Evolutionary conservation across 2,113 vertebrate genomes (phyloP).

Genomic region (Chloropsis hardwickii): DNA sequence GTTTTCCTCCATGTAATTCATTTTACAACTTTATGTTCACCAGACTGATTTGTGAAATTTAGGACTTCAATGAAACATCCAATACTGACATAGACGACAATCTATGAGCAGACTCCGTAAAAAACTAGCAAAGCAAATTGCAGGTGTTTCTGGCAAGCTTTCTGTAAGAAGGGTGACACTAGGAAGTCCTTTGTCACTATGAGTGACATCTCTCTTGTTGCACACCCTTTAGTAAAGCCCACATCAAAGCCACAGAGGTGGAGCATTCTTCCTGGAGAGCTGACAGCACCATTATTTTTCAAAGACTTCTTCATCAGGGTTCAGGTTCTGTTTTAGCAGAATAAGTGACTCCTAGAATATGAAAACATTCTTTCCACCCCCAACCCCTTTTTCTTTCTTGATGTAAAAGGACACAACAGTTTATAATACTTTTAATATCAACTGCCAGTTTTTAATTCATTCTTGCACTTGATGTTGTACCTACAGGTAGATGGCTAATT

Average conservation of each 20-base stretch:
- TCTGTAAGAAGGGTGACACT: not conserved
- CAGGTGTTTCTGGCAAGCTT: not conserved
- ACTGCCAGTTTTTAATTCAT: not conserved
- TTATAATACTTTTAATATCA: not conserved
- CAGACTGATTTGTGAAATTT: not conserved
- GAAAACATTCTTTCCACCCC: fast-evolving
- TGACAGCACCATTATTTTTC: not conserved
- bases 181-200: not conserved
- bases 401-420: not conserved
- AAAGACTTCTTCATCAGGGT: not conserved
- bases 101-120: not conserved
- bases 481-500: not conserved
- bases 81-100: not conserved
- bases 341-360: not conserved
- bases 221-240: not conserved
- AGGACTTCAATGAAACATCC: not conserved
- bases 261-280: not conserved
- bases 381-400: fast-evolving
- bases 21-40: not conserved
- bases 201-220: not conserved
- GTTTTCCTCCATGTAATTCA: not conserved
- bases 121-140: not conserved
- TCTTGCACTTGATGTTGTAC: not conserved
- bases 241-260: not conserved
- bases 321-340: not conserved